These are phyloP conservation scores for Hyperoplus lanceolatus DNA, from an alignment of 2,797 vertebrate genomes.

Conservation along the genomic window DNA sequence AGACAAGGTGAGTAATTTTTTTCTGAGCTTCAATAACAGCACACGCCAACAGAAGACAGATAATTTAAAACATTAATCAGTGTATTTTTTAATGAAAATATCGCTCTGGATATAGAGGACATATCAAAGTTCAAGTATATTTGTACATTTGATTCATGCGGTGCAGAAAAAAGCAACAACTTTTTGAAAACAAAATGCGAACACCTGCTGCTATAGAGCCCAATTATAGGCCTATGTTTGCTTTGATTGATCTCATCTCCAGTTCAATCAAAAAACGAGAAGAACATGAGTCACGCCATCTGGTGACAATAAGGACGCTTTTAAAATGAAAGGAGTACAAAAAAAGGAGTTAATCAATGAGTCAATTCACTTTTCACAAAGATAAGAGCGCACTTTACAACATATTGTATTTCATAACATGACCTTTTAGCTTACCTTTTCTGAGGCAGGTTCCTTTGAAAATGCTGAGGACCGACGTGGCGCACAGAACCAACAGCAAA, in stretches of 20 bases:
- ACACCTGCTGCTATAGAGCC: background rate
- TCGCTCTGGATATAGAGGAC: background rate
- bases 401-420: too few species aligned
- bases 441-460: conserved; percentile 69
- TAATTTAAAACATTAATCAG: background rate
- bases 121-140: background rate
- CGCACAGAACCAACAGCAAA: conserved; percentile 50
- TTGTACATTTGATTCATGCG: background rate
- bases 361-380: background rate
- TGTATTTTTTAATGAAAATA: background rate
- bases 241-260: background rate
- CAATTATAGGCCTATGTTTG: background rate
- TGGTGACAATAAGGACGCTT: too few species aligned
- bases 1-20: background rate
- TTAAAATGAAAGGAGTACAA: background rate
- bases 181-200: background rate
- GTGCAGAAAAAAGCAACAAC: background rate
- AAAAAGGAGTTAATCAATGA: background rate
- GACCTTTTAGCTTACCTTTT: conserved; percentile 70
- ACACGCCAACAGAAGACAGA: background rate
- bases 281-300: background rate
- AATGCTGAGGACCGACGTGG: conserved; percentile 35
- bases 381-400: background rate
- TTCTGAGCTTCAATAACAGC: background rate
- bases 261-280: background rate